phyloP scores from a whole-genome alignment of 2,797 vertebrate genomes.

The Australoheros facetus region DNA sequence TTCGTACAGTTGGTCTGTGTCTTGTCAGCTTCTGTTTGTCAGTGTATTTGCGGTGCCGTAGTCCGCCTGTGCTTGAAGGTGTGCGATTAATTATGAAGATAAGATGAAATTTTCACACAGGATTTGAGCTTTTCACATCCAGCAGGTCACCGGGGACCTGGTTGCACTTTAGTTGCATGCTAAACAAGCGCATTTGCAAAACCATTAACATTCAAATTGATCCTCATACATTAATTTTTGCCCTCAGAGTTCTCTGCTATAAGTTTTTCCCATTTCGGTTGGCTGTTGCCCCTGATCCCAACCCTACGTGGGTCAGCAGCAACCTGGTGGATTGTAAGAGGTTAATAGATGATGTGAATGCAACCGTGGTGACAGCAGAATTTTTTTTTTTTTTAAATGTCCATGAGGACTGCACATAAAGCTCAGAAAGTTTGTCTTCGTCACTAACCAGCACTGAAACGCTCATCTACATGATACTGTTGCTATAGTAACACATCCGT shows the following conservation, averaged over 20 bases:
- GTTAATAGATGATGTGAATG: conserved; percentile 17
- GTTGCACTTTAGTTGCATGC: background rate
- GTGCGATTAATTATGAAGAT: conserved; percentile 32
- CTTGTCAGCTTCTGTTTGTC: conserved; percentile 38
- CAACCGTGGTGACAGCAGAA: conserved; percentile 6
- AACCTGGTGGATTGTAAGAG: background rate
- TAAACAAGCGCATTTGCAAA: background rate
- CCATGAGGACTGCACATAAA: background rate
- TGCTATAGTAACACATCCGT: conserved; percentile 48
- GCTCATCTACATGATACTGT: conserved; percentile 33
- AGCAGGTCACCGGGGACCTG: background rate
- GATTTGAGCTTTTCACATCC: background rate
- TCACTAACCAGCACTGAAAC: background rate
- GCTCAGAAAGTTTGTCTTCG: conserved; percentile 36
- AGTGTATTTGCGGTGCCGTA: conserved; percentile 29
- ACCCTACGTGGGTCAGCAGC: background rate
- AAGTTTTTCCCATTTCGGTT: background rate
- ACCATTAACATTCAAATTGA: background rate
- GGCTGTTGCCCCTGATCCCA: background rate
- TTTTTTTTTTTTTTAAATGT: no score
- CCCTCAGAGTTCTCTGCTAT: background rate
- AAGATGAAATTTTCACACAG: conserved; percentile 16
- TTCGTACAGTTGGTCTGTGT: conserved; percentile 34
- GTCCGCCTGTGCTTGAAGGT: conserved; percentile 13
- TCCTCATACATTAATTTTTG: background rate